A percentile compares a stretch with the other conserved stretches of the same genome.
Conservation (phyloP, 1,140 invertebrate genomes). For the Panagrolaimus sp. region DNA sequence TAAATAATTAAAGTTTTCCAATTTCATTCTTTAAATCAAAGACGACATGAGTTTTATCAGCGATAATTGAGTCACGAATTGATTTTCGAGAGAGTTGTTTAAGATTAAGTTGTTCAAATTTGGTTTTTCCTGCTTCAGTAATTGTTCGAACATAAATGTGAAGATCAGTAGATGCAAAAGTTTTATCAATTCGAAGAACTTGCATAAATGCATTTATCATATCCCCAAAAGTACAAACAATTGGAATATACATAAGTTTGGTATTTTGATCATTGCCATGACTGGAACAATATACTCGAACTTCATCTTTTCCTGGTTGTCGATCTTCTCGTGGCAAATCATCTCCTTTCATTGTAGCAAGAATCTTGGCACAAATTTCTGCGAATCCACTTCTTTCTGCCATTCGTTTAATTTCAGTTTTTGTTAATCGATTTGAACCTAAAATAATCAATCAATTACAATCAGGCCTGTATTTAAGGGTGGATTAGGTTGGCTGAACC, state of each 20-base stretch:
- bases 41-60: conserved; percentile 5
- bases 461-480: no score
- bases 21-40: conserved; percentile 15
- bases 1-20: not conserved
- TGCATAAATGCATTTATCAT: conserved; percentile 13
- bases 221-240: conserved; percentile 1
- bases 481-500: no score
- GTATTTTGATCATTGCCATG: not conserved
- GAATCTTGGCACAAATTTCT: not conserved
- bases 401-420: conserved; percentile 4
- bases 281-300: not conserved
- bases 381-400: not conserved
- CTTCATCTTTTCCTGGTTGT: not conserved
- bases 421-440: not conserved
- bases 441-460: no score
- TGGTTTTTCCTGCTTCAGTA: conserved; percentile 3
- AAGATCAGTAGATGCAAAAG: not conserved
- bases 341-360: conserved; percentile 3
- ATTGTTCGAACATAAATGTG: conserved; percentile 7
- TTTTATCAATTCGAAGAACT: not conserved
- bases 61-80: not conserved
- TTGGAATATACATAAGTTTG: not conserved
- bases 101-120: not conserved
- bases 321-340: not conserved
- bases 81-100: not conserved